Evolutionary conservation across 1,140 invertebrate genomes (phyloP), one percentile per base, ranked within the genome.

Genomic region (Schmidtea mediterranea): DNA sequence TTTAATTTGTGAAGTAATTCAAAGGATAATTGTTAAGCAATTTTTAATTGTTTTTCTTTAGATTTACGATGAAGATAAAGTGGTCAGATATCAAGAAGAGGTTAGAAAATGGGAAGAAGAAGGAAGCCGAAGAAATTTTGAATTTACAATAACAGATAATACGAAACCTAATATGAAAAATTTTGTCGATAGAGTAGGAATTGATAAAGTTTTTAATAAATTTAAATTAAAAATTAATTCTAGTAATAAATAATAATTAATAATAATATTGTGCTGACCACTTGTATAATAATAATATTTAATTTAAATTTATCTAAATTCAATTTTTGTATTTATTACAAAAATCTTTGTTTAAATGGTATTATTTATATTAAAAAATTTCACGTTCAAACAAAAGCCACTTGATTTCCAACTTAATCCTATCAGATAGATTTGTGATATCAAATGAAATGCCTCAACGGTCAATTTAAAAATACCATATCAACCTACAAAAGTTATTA

Each of bases 141-240:
- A 66, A 51, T 66, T 66, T 49, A 59, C 57, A 12, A 59, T 66
- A 39, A 64, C 62, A 46, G 64, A 66, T 49, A 51, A 60, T 43
- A 59, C 65, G 50, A 51, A 32, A 32, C 3, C 26, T 32, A 32
- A 6, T 32, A 32, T 61, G 10, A 6, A 10, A 32, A 32, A 32
- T 32, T 32, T 32, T 32, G 37, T 16, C 18, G 15, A 41, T 8
- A 16, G 36, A 39, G 5, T 46, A 24, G 6, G 23, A 19, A 21
- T 24, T 38, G 24, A 36, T n/a, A n/a, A n/a, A n/a, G n/a, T n/a
- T n/a, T n/a, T n/a, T n/a, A n/a, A n/a, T n/a, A n/a, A 46, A 26
- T 46, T 40, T 49, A 32, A 19, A 19, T 49, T 40, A 18, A 49
- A 15, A 43, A 32, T 32, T 32, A 6, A 10, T 32, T 32, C 26